Conservation (phyloP, 2,113 vertebrate genomes). For the Eurypyga helias region DNA sequence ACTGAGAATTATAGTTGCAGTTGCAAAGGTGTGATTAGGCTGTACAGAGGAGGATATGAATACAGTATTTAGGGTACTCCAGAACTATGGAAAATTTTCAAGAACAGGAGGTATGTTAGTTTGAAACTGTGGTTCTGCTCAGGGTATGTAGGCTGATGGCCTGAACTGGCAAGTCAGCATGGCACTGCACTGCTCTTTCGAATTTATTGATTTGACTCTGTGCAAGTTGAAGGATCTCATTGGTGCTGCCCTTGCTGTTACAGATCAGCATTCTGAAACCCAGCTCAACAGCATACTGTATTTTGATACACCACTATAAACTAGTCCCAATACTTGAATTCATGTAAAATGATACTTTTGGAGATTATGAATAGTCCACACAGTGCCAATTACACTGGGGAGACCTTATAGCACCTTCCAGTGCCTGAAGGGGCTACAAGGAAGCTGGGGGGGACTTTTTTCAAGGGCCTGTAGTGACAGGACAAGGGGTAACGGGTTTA, state of each 20-base stretch:
- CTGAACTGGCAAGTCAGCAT: not conserved
- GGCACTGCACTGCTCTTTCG: not conserved
- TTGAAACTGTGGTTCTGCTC: not conserved
- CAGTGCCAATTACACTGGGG: not conserved
- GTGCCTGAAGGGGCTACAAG: too few species aligned
- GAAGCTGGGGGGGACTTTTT: too few species aligned
- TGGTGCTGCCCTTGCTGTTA: not conserved
- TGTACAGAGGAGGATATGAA: not conserved
- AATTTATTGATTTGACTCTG: not conserved
- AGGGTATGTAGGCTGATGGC: not conserved
- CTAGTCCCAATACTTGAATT: not conserved
- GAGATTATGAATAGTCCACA: not conserved
- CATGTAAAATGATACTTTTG: not conserved
- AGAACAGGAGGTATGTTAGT: not conserved
- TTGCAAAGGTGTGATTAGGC: constrained; percentile 20
- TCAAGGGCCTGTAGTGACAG: too few species aligned
- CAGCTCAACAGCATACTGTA: not conserved
- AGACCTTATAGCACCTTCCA: too few species aligned
- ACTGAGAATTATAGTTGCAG: not conserved
- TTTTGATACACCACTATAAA: not conserved
- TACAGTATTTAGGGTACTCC: not conserved
- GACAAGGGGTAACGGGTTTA: too few species aligned
- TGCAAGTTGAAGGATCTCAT: not conserved
- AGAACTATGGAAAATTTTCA: not conserved
- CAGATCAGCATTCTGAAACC: not conserved